A percentile compares a stretch with the other conserved stretches of the same genome.
Conservation (phyloP, 1,140 invertebrate species). For the Penaeus indicus region DNA sequence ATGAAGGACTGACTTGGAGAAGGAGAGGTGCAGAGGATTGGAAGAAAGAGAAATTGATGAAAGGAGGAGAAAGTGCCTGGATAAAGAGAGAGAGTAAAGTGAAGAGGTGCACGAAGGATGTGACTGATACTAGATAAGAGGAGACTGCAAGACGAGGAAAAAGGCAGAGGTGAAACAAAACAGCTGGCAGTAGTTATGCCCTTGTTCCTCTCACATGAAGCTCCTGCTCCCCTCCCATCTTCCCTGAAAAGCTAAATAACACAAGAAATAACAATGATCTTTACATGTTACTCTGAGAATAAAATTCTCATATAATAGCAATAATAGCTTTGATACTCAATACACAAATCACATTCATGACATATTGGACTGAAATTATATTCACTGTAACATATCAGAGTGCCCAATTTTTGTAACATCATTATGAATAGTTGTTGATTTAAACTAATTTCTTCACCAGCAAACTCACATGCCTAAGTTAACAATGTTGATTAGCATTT, state of each 20-base stretch:
- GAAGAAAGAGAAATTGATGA: too few relatives aligned
- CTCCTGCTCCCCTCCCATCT: conserved; percentile 7
- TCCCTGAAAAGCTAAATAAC: conserved; percentile 11
- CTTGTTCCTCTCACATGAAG: conserved; percentile 11
- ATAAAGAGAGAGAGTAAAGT: not conserved
- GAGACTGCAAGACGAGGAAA: not conserved
- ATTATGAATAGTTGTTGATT: too few relatives aligned
- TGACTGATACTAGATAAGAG: not conserved
- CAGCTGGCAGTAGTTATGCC: not conserved
- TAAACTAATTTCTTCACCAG: too few relatives aligned
- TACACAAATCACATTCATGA: too few relatives aligned
- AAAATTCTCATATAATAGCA: conserved; percentile 1
- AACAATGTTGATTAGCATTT: too few relatives aligned
- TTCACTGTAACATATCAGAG: too few relatives aligned
- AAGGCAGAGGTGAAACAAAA: not conserved
- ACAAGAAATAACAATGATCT: not conserved
- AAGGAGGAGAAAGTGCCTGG: too few relatives aligned
- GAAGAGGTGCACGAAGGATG: not conserved
- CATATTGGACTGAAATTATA: too few relatives aligned
- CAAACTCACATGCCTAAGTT: too few relatives aligned
- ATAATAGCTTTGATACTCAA: too few relatives aligned
- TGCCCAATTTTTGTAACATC: too few relatives aligned
- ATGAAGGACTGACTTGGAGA: not conserved
- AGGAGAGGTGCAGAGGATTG: conserved; percentile 9
- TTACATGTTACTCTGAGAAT: not conserved